Evolutionary conservation across 2,888 invertebrate species (phyloP).

Genomic region (Volucella zonaria): DNA sequence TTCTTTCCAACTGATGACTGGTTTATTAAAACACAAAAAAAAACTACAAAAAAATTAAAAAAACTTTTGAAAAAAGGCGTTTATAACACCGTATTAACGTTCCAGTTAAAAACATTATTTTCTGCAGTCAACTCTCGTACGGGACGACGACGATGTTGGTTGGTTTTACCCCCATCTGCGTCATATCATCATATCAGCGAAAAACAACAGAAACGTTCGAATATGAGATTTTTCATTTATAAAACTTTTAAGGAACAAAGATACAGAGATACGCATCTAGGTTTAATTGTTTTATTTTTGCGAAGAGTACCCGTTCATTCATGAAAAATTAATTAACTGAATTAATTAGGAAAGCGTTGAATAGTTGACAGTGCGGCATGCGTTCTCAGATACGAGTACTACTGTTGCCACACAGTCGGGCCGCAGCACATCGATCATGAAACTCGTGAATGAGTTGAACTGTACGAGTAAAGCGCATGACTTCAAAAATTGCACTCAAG

Average conservation of each 20-base stretch:
- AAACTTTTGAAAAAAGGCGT: slow-evolving; percentile 50
- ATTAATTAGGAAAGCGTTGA: slow-evolving; percentile 67
- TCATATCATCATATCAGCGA: background rate
- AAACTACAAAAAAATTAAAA: background rate
- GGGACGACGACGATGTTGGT: background rate
- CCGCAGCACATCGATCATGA: slow-evolving; percentile 15
- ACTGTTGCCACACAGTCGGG: background rate
- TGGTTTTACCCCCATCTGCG: slow-evolving; percentile 1
- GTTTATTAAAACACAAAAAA: slow-evolving; percentile 20
- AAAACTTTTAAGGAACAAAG: slow-evolving; percentile 20
- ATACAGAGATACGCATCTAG: slow-evolving; percentile 55
- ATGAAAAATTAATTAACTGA: slow-evolving; percentile 71
- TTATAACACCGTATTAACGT: slow-evolving; percentile 64
- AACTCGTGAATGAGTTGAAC: slow-evolving; percentile 56
- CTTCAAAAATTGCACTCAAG: slow-evolving; percentile 26
- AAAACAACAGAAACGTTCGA: slow-evolving; percentile 16
- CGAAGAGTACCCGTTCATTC: slow-evolving; percentile 57
- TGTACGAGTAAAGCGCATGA: slow-evolving; percentile 5
- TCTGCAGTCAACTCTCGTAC: slow-evolving; percentile 53
- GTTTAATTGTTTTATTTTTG: background rate
- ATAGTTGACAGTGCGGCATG: slow-evolving; percentile 30
- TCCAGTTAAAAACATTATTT: slow-evolving; percentile 60
- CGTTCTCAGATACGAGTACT: slow-evolving; percentile 18
- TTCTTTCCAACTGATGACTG: background rate
- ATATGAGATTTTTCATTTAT: slow-evolving; percentile 6